Evolutionary conservation across 2,888 invertebrate genomes (phyloP).

Genomic region (Sarcophaga subvicina): DNA sequence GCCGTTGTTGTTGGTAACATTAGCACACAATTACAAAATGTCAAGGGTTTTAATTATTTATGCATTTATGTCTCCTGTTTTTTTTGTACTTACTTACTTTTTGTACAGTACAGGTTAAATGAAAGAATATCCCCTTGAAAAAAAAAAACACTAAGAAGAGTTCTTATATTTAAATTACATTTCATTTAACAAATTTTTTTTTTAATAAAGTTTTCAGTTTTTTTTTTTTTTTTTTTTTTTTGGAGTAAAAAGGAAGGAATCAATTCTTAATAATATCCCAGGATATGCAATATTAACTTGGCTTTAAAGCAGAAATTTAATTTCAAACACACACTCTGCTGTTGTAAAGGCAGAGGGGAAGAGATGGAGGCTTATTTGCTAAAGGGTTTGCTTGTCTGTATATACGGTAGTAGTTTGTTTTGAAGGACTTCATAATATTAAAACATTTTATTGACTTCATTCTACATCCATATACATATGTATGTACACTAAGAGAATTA

Average conservation of each 20-base stretch:
- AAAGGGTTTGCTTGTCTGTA: neutral
- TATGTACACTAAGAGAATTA: too few relatives aligned
- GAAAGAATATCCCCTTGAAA: neutral
- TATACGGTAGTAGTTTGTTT: neutral
- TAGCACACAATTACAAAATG: neutral
- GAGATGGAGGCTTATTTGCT: neutral
- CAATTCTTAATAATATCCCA: too few relatives aligned
- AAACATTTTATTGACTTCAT: neutral
- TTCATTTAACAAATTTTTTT: neutral
- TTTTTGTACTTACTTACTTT: neutral
- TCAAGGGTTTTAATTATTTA: neutral
- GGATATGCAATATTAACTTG: too few relatives aligned
- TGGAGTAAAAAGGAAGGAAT: too few relatives aligned
- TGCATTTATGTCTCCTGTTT: neutral
- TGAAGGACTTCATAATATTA: slow-evolving; percentile 23
- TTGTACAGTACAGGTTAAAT: neutral
- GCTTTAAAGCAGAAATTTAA: too few relatives aligned
- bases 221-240: too few relatives aligned
- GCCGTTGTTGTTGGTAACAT: too few relatives aligned
- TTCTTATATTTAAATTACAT: neutral
- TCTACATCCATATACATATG: too few relatives aligned
- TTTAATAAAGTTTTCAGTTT: too few relatives aligned
- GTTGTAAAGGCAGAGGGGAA: too few relatives aligned
- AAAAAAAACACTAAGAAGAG: neutral
- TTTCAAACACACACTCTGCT: too few relatives aligned